These are phyloP conservation scores for Arbacia lixula DNA, from an alignment of 53 echinoderm and acorn worm species.

Conservation along the genomic window DNA sequence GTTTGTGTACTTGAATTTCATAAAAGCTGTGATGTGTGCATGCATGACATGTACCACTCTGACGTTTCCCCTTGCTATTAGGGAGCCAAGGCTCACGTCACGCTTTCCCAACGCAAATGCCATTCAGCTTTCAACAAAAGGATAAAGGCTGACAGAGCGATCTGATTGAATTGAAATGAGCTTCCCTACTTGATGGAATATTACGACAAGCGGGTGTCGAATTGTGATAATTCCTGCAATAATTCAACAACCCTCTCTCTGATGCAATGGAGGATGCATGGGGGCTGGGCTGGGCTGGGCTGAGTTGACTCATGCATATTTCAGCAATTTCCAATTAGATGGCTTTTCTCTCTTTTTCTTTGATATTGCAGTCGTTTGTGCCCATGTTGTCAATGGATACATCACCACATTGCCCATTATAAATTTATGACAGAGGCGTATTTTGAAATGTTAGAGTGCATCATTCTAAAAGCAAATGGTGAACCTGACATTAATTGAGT, in stretches of 20 bases:
- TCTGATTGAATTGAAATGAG: constrained; percentile 29
- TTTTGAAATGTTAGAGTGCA: no score
- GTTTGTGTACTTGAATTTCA: constrained; percentile 35
- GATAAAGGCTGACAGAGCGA: constrained; percentile 42
- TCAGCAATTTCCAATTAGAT: no score
- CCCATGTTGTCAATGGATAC: no score
- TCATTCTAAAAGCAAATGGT: no score
- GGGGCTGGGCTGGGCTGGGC: not conserved
- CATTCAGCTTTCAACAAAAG: constrained; percentile 42
- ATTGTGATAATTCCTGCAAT: not conserved
- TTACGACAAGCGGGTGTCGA: not conserved
- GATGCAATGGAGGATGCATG: not conserved
- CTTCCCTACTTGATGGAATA: constrained; percentile 17
- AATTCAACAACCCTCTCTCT: constrained; percentile 16
- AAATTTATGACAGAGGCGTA: no score
- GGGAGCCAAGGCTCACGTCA: constrained; percentile 24
- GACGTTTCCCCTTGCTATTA: constrained; percentile 26
- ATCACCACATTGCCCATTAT: no score
- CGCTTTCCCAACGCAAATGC: constrained; percentile 31
- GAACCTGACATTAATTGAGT: no score
- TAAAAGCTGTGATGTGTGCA: constrained; percentile 20
- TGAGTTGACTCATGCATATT: no score
- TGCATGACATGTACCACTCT: constrained; percentile 32
- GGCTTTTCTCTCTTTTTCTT: no score
- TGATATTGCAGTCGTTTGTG: no score